Conservation (phyloP, 2,888 invertebrate genomes). For the Coleophora flavipennella region DNA sequence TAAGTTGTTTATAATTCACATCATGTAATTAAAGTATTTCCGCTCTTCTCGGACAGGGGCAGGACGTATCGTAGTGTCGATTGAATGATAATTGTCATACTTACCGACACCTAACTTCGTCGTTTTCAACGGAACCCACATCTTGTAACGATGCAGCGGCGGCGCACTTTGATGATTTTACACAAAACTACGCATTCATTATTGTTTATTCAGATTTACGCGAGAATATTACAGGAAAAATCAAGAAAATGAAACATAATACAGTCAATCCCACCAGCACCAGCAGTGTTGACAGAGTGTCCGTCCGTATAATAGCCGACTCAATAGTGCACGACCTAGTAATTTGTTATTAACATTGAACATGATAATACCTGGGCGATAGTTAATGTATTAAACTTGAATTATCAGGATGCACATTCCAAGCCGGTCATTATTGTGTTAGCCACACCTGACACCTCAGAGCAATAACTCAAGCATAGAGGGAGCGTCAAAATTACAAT, state of each 20-base stretch:
- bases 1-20: slow-evolving; percentile 50
- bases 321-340: too few relatives aligned
- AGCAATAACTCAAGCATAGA: too few relatives aligned
- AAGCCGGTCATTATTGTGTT: too few relatives aligned
- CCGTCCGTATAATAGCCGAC: too few relatives aligned
- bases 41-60: slow-evolving; percentile 52
- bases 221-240: not conserved
- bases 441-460: too few relatives aligned
- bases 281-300: not conserved
- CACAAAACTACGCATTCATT: not conserved
- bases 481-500: too few relatives aligned
- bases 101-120: slow-evolving; percentile 84
- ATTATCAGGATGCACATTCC: too few relatives aligned
- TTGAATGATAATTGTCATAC: slow-evolving; percentile 57
- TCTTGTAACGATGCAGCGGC: slow-evolving; percentile 31
- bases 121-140: slow-evolving; percentile 83
- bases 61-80: slow-evolving; percentile 45
- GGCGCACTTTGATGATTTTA: slow-evolving; percentile 5
- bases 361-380: too few relatives aligned
- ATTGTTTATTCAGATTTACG: not conserved
- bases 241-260: not conserved
- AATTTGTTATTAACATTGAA: too few relatives aligned
- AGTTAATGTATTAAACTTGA: too few relatives aligned
- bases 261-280: not conserved
- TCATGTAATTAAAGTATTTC: slow-evolving; percentile 53